phyloP scores from a whole-genome alignment of 1,140 invertebrate genomes.

The Atta texana region DNA sequence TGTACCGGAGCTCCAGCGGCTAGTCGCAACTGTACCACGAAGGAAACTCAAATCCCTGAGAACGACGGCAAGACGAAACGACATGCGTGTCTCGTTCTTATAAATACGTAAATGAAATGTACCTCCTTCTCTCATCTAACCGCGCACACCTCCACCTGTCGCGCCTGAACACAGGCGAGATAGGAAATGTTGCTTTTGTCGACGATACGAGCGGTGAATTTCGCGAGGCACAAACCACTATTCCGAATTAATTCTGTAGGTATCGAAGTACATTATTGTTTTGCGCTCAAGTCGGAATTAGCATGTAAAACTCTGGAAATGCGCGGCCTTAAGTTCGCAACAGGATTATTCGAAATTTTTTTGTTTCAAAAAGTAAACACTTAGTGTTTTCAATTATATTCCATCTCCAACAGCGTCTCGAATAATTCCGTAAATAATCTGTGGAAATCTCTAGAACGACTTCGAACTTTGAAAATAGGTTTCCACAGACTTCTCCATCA shows the following conservation, averaged over 20 bases:
- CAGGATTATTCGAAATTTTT: not conserved
- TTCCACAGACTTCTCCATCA: slow-evolving; percentile 33
- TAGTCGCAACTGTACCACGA: slow-evolving; percentile 46
- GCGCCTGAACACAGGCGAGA: slow-evolving; percentile 40
- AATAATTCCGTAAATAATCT: slow-evolving; percentile 11
- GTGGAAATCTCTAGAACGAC: not conserved
- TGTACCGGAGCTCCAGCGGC: not conserved
- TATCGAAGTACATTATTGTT: not conserved
- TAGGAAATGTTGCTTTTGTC: slow-evolving; percentile 45
- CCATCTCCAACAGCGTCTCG: not conserved
- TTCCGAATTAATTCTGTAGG: slow-evolving; percentile 45
- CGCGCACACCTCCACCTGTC: slow-evolving; percentile 42
- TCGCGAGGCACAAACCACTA: not conserved
- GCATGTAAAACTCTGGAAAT: not conserved
- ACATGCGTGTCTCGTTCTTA: slow-evolving; percentile 55
- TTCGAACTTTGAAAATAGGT: slow-evolving; percentile 39
- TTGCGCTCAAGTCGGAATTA: slow-evolving; percentile 12
- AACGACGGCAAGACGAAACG: not conserved
- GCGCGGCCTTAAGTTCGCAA: not conserved
- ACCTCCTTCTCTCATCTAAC: slow-evolving; percentile 4
- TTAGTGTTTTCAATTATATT: slow-evolving; percentile 1
- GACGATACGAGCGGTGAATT: not conserved
- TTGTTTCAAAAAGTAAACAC: not conserved
- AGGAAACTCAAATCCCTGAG: slow-evolving; percentile 28
- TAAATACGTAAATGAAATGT: slow-evolving; percentile 55